Evolutionary conservation across 1,140 invertebrate species (phyloP).

Genomic region (silkworm (Bombyx mori)): DNA sequence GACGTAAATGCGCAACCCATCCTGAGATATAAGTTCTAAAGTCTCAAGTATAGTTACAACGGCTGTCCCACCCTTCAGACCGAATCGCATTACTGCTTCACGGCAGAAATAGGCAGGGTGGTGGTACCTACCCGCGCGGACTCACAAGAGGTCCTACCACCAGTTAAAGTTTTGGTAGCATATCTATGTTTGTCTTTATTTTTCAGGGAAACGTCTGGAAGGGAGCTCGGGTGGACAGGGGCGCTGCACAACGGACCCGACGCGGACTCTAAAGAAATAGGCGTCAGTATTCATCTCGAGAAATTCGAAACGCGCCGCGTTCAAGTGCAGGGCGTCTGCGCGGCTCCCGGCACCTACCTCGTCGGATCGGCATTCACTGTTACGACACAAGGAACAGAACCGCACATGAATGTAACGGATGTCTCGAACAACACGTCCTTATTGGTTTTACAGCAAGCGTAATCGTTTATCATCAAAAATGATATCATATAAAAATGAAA

Average conservation of each 20-base stretch:
- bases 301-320: conserved; percentile 45
- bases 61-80: no score
- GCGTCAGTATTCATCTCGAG: conserved; percentile 43
- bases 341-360: conserved; percentile 56
- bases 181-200: background rate
- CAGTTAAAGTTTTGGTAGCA: no score
- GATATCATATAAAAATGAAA: background rate
- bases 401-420: conserved; percentile 27
- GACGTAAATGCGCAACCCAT: no score
- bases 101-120: no score
- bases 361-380: conserved; percentile 49
- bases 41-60: no score
- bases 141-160: no score
- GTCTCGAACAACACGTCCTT: conserved; percentile 49
- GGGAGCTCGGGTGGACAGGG: conserved; percentile 52
- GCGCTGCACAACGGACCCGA: conserved; percentile 32
- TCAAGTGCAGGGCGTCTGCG: conserved; percentile 46
- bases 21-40: no score
- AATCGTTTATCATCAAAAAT: background rate
- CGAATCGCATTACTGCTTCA: no score
- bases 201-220: conserved; percentile 37
- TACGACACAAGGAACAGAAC: conserved; percentile 20
- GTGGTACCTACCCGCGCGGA: no score
- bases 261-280: conserved; percentile 34
- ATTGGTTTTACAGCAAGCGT: conserved; percentile 43